Evolutionary conservation across 2,797 vertebrate species (phyloP).

Genomic region (Argentina silus): DNA sequence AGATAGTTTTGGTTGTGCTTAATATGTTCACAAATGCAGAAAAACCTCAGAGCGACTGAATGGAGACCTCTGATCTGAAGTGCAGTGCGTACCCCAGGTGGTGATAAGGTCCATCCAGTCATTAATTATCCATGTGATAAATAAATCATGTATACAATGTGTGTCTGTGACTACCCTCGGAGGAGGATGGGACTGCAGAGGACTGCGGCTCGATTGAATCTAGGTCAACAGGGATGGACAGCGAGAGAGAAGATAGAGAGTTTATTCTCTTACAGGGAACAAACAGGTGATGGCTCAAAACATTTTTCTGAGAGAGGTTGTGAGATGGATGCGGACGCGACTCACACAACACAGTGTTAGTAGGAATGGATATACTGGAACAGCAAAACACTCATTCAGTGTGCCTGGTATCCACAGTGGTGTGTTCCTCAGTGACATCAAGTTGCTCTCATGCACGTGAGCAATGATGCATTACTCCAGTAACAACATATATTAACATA

Average conservation of each 20-base stretch:
- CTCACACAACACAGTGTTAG: too few species aligned
- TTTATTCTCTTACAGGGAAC: not conserved
- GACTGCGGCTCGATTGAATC: slow-evolving; percentile 16
- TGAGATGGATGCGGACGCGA: not conserved
- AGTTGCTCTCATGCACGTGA: too few species aligned
- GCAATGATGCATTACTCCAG: too few species aligned
- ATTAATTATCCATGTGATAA: slow-evolving; percentile 22
- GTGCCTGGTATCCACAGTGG: too few species aligned
- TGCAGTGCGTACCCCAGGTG: not conserved
- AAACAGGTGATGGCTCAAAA: not conserved
- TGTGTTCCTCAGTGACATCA: too few species aligned
- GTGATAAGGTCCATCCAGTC: not conserved
- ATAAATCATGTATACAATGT: slow-evolving; percentile 29
- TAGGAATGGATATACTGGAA: too few species aligned
- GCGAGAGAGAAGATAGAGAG: not conserved
- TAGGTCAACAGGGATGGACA: slow-evolving; percentile 29
- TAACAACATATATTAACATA: too few species aligned
- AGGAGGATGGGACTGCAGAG: slow-evolving; percentile 5
- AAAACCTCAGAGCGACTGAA: not conserved
- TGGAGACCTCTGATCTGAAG: slow-evolving; percentile 6
- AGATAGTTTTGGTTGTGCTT: too few species aligned
- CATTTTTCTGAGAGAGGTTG: not conserved
- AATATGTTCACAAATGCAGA: not conserved
- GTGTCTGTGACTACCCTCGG: slow-evolving; percentile 8
- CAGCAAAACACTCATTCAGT: too few species aligned